phyloP scores from a whole-genome alignment of 2,113 vertebrate genomes.

The Poeciliopsis prolifica region DNA sequence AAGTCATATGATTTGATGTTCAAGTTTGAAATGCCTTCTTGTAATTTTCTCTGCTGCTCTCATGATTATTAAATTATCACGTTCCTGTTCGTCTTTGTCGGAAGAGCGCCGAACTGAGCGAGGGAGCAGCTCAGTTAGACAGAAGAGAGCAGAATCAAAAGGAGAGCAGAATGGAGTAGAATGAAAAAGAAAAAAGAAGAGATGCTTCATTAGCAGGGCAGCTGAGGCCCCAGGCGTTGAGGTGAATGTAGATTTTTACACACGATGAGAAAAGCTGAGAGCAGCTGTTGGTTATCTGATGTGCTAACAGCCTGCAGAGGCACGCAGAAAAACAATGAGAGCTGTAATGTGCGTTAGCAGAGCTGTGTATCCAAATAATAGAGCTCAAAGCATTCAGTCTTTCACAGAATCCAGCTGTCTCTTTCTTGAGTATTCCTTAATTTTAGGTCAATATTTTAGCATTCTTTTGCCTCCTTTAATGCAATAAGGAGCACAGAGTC shows the following conservation, averaged over 20 bases:
- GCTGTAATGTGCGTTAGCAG: conserved; percentile 29
- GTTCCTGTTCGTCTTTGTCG: conserved; percentile 15
- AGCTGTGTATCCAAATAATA: conserved; percentile 3
- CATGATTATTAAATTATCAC: conserved; percentile 35
- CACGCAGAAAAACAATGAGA: conserved; percentile 20
- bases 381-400: conserved; percentile 6
- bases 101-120: conserved; percentile 20
- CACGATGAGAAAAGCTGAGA: conserved; percentile 53
- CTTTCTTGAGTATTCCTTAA: conserved; percentile 1
- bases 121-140: conserved; percentile 18
- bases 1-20: conserved; percentile 25
- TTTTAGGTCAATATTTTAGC: background rate
- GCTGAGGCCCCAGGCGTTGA: conserved; percentile 59
- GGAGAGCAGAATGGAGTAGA: conserved; percentile 25
- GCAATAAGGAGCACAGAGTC: conserved; percentile 15
- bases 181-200: conserved; percentile 38
- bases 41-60: conserved; percentile 28
- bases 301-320: conserved; percentile 50
- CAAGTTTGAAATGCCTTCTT: conserved; percentile 16
- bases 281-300: conserved; percentile 63
- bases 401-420: conserved; percentile 4
- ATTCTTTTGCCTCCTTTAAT: background rate
- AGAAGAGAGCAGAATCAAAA: conserved; percentile 14
- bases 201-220: conserved; percentile 68
- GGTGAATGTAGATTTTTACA: conserved; percentile 72